phyloP scores from a whole-genome alignment of 2,888 invertebrate species.

The Barypeithes pellucidus region DNA sequence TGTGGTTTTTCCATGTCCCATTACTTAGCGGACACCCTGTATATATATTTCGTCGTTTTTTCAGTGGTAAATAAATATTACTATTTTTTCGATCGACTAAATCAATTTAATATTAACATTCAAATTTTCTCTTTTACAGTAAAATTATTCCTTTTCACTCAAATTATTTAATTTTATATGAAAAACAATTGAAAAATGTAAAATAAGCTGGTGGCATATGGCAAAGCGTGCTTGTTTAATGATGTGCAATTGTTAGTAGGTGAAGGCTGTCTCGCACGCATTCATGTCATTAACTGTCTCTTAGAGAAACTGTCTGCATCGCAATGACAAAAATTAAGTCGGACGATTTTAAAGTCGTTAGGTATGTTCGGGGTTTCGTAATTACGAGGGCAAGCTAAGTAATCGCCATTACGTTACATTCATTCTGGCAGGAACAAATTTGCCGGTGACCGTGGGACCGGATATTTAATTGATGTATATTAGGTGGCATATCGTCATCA shows the following conservation, averaged over 20 bases:
- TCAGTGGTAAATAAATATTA: no score
- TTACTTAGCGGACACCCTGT: no score
- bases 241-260: slow-evolving; percentile 38
- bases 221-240: slow-evolving; percentile 8
- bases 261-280: slow-evolving; percentile 42
- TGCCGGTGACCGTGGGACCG: no score
- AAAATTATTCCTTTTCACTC: slow-evolving; percentile 4
- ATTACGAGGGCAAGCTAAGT: no score
- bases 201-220: slow-evolving; percentile 27
- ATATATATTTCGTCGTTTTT: no score
- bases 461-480: no score
- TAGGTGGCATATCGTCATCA: no score
- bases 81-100: no score
- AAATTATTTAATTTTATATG: neutral
- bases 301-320: neutral
- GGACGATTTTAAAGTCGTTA: neutral
- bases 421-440: no score
- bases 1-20: no score
- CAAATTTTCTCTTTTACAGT: slow-evolving; percentile 7
- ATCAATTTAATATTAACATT: no score
- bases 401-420: no score
- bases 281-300: slow-evolving; percentile 20
- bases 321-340: neutral
- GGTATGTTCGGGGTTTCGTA: slow-evolving; percentile 1
- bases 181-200: slow-evolving; percentile 12